Evolutionary conservation across 2,888 invertebrate species (phyloP), one percentile per base, ranked within the genome.

Genomic region (Troglohyphantes excavatus): DNA sequence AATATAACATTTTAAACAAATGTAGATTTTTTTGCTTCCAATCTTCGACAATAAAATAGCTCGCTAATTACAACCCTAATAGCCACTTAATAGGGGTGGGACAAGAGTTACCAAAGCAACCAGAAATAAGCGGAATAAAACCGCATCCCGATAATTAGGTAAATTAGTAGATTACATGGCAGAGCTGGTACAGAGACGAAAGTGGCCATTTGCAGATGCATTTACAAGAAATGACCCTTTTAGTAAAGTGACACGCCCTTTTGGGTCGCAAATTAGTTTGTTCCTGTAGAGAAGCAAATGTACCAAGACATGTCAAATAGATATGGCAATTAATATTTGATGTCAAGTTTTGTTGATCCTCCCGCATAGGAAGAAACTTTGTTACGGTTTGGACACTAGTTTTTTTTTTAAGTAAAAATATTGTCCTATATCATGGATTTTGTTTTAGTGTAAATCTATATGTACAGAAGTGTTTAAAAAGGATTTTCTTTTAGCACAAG

Each of bases 221-320:
- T 29, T 29, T 11, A 61, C 13, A 75, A 61, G 33, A n/a, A 61
- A 59, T 29, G n/a, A 21, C 11, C 59, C 61, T 61, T 59, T 61
- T 19, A 72, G 46, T 29, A 75, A 21, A n/a, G 61, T 27, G 75
- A 75, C 75, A 75, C 75, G 53, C 75, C 75, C 75, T 75, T 53
- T 59, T 75, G 33, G 11, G 29, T n/a, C n/a, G 59, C 29, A 59
- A 59, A 75, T 61, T 33, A 61, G 61, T 27, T 19, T 17, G 63
- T 43, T 26, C 46, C 46, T 23, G 26, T 46, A n/a, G 72, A 43
- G 39, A 11, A 29, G 7, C 39, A 68, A 33, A 11, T 39, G 39
- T 39, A 13, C n/a, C 17, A 53, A 13, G 53, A 17, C 53, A 53
- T 53, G n/a, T 33, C 53, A 53, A 53, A 17, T 53, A 53, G 13